Conservation (phyloP, 2,888 invertebrate genomes). For the Siphonodentalium dalli region DNA sequence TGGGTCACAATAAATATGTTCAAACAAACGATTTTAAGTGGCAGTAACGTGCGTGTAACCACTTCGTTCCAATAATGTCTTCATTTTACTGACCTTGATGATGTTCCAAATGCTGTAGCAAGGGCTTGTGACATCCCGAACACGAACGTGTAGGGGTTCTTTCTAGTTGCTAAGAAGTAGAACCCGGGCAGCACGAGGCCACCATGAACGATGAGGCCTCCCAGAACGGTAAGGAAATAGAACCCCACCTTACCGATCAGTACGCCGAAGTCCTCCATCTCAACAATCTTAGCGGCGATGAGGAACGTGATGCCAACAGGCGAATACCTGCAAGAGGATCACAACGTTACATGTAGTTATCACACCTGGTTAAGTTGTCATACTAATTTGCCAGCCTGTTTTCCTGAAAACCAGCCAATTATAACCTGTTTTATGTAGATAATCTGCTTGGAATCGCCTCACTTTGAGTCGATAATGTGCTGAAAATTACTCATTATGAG, state of each 20-base stretch:
- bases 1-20: too few species aligned
- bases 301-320: constrained; percentile 58
- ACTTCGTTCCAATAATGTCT: too few species aligned
- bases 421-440: too few species aligned
- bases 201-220: constrained; percentile 87
- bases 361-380: too few species aligned
- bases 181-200: constrained; percentile 86
- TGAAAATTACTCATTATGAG: too few species aligned
- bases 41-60: too few species aligned
- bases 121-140: constrained; percentile 71
- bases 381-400: background rate
- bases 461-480: too few species aligned
- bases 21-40: too few species aligned
- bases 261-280: constrained; percentile 84
- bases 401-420: background rate
- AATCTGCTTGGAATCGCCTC: too few species aligned
- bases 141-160: constrained; percentile 59
- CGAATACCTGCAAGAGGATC: constrained; percentile 49
- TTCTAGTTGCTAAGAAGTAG: constrained; percentile 71
- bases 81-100: constrained; percentile 89
- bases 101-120: constrained; percentile 95
- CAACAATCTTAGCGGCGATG: constrained; percentile 86
- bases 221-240: constrained; percentile 86
- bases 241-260: constrained; percentile 86
- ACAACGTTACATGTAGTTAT: background rate